A percentile compares a stretch with the other conserved stretches of the same genome.
These are phyloP conservation scores for Macrotus californicus DNA, from an alignment of 2,113 vertebrate genomes.

Conservation along the genomic window DNA sequence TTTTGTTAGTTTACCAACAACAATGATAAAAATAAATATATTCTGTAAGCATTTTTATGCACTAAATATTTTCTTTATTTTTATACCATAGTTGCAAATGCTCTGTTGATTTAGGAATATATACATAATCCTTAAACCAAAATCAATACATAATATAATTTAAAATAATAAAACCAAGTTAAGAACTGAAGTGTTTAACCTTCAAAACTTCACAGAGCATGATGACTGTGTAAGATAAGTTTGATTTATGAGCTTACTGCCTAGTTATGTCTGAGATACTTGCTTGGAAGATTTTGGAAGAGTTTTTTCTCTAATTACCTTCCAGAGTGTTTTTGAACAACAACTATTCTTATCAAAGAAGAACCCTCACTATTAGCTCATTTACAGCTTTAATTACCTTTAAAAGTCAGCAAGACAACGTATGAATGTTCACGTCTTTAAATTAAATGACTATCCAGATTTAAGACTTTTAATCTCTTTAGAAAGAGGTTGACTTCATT, in stretches of 20 bases:
- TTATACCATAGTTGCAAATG: slow-evolving; percentile 26
- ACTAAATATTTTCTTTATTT: slow-evolving; percentile 47
- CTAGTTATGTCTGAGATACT: slow-evolving; percentile 47
- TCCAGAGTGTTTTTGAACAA: slow-evolving; percentile 1
- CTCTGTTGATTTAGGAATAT: background rate
- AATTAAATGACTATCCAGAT: background rate
- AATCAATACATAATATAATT: slow-evolving; percentile 51
- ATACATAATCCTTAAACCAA: slow-evolving; percentile 32
- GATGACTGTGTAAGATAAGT: slow-evolving; percentile 46
- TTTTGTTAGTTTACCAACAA: slow-evolving; percentile 59
- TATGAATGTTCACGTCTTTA: background rate
- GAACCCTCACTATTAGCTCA: background rate
- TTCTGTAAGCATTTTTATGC: slow-evolving; percentile 38
- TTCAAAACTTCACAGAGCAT: slow-evolving; percentile 60
- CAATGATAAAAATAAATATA: slow-evolving; percentile 41
- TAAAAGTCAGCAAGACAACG: slow-evolving; percentile 60
- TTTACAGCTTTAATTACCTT: slow-evolving; percentile 31
- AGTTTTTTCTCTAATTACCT: slow-evolving; percentile 41
- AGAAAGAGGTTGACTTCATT: background rate
- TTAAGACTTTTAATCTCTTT: slow-evolving; percentile 49
- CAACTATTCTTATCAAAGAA: background rate
- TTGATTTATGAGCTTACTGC: slow-evolving; percentile 68
- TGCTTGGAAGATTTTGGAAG: slow-evolving; percentile 51
- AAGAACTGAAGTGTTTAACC: slow-evolving; percentile 63
- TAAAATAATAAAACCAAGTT: slow-evolving; percentile 68